Percentiles rank a stretch among this genome's conserved stretches.
phyloP scores from a whole-genome alignment of 2,113 vertebrate species.

The Heterochromis multidens region DNA sequence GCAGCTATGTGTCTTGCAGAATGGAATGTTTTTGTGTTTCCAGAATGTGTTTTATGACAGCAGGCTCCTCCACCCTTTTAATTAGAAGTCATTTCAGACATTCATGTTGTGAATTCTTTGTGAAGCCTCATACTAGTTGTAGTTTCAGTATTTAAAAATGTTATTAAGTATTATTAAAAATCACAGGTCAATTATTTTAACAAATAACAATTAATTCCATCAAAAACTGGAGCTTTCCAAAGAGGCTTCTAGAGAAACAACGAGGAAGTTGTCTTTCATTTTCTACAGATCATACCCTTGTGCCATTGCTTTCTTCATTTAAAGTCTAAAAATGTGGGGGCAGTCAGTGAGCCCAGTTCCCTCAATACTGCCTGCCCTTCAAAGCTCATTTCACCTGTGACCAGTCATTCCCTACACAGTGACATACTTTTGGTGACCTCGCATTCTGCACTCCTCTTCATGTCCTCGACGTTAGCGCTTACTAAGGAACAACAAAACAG shows the following conservation, averaged over 20 bases:
- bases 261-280: slow-evolving; percentile 11
- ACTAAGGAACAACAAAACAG: slow-evolving; percentile 34
- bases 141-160: not conserved
- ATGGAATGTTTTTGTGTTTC: slow-evolving; percentile 30
- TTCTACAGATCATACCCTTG: not conserved
- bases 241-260: not conserved
- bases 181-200: not conserved
- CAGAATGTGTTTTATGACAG: slow-evolving; percentile 1
- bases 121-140: not conserved
- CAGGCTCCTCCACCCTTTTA: slow-evolving; percentile 28
- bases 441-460: slow-evolving; percentile 36
- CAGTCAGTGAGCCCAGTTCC: slow-evolving; percentile 10
- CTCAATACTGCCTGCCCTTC: slow-evolving; percentile 24
- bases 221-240: not conserved
- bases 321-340: not conserved
- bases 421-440: slow-evolving; percentile 22
- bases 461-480: slow-evolving; percentile 33
- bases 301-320: not conserved
- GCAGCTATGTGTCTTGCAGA: slow-evolving; percentile 8
- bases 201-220: not conserved
- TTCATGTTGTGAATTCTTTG: not conserved
- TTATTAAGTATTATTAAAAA: not conserved
- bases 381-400: slow-evolving; percentile 64
- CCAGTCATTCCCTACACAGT: slow-evolving; percentile 33
- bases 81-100: not conserved